Conservation (phyloP, 2,113 vertebrate species). For the Myrmecophaga tridactyla region DNA sequence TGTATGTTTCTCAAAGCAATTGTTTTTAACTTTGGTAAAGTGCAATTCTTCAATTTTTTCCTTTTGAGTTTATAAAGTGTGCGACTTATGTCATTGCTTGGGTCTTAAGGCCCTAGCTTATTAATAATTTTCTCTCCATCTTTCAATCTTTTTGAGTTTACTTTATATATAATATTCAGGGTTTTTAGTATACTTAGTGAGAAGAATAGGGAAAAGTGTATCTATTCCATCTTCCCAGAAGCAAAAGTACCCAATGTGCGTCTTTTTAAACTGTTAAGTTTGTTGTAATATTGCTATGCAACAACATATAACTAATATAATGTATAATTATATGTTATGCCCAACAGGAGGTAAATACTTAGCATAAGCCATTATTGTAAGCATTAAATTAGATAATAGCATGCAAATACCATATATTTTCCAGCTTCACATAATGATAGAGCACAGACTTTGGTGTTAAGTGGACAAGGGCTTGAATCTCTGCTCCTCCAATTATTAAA, state of each 20-base stretch:
- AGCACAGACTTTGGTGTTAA: background rate
- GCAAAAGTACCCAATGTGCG: background rate
- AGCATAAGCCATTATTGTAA: background rate
- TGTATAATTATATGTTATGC: background rate
- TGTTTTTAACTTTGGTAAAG: too few relatives aligned
- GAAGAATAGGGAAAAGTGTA: background rate
- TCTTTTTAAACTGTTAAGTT: conserved; percentile 15
- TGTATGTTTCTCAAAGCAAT: too few relatives aligned
- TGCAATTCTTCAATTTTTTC: too few relatives aligned
- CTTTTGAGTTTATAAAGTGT: too few relatives aligned
- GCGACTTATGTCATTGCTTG: too few relatives aligned
- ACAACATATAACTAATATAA: background rate
- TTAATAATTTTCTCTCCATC: too few relatives aligned
- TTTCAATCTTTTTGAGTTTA: too few relatives aligned
- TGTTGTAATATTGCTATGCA: background rate
- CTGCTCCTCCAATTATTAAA: background rate
- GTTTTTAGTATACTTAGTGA: background rate
- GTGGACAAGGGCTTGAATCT: background rate
- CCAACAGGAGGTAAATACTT: background rate
- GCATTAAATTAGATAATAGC: background rate
- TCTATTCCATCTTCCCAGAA: background rate
- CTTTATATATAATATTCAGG: too few relatives aligned
- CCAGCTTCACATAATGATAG: background rate
- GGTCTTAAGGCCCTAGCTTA: too few relatives aligned
- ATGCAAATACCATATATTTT: background rate